Percentiles rank a stretch among this genome's conserved stretches.
These are phyloP conservation scores for Rhabdomys dilectus DNA, from an alignment of 2,113 vertebrate genomes.

Conservation along the genomic window DNA sequence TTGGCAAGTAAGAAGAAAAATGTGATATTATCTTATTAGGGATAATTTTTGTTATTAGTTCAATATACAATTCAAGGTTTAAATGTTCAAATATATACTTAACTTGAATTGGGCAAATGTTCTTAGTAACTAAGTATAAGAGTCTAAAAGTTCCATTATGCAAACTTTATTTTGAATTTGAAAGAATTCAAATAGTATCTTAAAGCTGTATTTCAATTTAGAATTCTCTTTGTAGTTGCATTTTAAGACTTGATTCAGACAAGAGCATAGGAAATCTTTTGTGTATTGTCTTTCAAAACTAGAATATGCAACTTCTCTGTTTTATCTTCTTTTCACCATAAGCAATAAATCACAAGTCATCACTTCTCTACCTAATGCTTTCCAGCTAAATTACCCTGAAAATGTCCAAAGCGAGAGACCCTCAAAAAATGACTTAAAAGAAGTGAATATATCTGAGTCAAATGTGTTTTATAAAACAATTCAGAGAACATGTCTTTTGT, in stretches of 20 bases:
- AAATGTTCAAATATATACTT: conserved; percentile 56
- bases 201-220: neutral
- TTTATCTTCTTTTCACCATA: conserved; percentile 62
- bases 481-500: conserved; percentile 70
- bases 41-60: neutral
- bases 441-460: conserved; percentile 62
- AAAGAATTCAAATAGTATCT: conserved; percentile 47
- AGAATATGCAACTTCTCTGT: conserved; percentile 29
- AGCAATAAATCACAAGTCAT: conserved; percentile 69
- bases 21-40: neutral
- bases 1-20: conserved; percentile 37
- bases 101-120: neutral
- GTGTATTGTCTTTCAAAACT: conserved; percentile 16
- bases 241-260: conserved; percentile 56
- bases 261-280: neutral
- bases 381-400: conserved; percentile 75
- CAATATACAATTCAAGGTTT: neutral
- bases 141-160: neutral
- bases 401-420: conserved; percentile 76
- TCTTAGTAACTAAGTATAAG: conserved; percentile 43
- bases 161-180: conserved; percentile 60
- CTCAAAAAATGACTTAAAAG: conserved; percentile 80
- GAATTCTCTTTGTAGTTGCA: neutral
- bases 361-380: conserved; percentile 68
- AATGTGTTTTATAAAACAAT: conserved; percentile 71